Base-by-base conservation (phyloP, 2,797 vertebrate genomes). In the Enteromius argenteus region DNA sequence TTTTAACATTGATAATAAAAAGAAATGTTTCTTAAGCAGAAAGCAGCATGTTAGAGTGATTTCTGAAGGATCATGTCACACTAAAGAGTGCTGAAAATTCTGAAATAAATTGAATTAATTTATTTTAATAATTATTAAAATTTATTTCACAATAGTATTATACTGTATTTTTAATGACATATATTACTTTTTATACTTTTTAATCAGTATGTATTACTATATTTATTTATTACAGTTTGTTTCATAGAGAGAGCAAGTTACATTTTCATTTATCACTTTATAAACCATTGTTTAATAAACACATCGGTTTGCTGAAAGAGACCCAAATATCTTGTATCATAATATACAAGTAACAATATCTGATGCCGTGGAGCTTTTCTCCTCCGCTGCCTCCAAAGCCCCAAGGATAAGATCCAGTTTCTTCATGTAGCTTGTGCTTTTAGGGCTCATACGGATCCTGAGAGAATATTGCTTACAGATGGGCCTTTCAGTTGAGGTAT, bases 391-490 rank as follows among this genome's bases (percentile, higher is more conserved):
- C 53, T 79, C n/a, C 39, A 79, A 84, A 79, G 67, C 67, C 83
- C 75, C 30, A 53, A 72, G 83, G 83, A 84, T 84, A 67, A 79
- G 83, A 79, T 84, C 75, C 42, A 72, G 83, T 84, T 84, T 84
- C 56, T 46, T 69, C 37, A 46, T 78, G 81, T 77, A 78, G 74
- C 74, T 19, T 69, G 62, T 78, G 49, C 81, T 84, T 83, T 77
- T 84, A 84, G 37, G 27, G 64, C 64, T 77, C 37, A n/a, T 72
- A 35, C 27, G 42, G 42, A 64, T 84, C 83, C 75, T 78, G 42
- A 69, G 83, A 79, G 83, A 84, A 79, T 84, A 72, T 84, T 84
- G 42, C 53, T 84, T 79, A 79, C 83, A 84, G 75, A 84, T 84
- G 83, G 56, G 53, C 53, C 75, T 69, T 79, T 84, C 66, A 60